Evolutionary conservation across 2,888 invertebrate species (phyloP).

Genomic region (Pammene fasciana): DNA sequence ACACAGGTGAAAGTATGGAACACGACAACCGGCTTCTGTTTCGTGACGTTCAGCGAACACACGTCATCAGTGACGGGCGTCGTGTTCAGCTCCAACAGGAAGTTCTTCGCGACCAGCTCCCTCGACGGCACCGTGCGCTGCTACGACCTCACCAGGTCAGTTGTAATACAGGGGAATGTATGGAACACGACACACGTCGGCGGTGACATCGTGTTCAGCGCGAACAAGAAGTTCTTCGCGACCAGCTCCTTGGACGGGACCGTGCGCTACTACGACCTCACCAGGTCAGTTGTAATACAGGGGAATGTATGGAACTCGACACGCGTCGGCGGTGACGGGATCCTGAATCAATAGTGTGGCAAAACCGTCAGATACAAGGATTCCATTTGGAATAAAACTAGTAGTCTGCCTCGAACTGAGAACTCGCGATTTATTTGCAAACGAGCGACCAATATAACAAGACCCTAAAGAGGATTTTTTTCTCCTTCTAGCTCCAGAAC

Average conservation of each 20-base stretch:
- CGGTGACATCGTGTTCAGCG: slow-evolving; percentile 94
- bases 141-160: slow-evolving; percentile 92
- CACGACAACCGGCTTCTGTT: slow-evolving; percentile 69
- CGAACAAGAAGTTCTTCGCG: slow-evolving; percentile 95
- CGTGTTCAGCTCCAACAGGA: slow-evolving; percentile 94
- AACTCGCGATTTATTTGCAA: too few relatives aligned
- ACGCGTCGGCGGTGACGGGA: not conserved
- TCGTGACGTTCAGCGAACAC: too few relatives aligned
- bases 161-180: slow-evolving; percentile 88
- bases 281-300: slow-evolving; percentile 74
- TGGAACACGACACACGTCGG: slow-evolving; percentile 93
- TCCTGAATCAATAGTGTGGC: too few relatives aligned
- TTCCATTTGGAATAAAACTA: too few relatives aligned
- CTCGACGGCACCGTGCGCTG: slow-evolving; percentile 99
- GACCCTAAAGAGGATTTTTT: too few relatives aligned
- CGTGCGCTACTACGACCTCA: slow-evolving; percentile 96
- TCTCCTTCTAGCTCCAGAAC: too few relatives aligned
- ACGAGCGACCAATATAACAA: too few relatives aligned
- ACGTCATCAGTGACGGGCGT: slow-evolving; percentile 91
- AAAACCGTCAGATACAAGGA: too few relatives aligned
- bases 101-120: slow-evolving; percentile 95
- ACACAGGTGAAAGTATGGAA: slow-evolving; percentile 97
- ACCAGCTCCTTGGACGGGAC: slow-evolving; percentile 98
- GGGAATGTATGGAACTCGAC: not conserved
- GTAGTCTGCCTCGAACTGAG: too few relatives aligned